Percentiles rank a stretch among this genome's conserved stretches.
Evolutionary conservation across 2,888 invertebrate species (phyloP).

Genomic region (Smittia aterrima): DNA sequence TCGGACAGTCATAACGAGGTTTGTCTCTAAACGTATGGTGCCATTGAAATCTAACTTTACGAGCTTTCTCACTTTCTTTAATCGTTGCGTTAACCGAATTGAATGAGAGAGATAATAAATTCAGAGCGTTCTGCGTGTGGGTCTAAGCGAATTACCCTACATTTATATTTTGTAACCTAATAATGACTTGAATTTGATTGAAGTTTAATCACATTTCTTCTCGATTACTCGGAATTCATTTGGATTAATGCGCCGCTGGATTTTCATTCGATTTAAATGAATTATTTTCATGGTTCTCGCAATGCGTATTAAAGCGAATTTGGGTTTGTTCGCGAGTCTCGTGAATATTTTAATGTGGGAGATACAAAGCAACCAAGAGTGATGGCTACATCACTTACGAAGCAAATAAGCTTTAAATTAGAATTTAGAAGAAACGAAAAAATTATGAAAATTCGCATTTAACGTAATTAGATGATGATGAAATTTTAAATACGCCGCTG

Average conservation of each 20-base stretch:
- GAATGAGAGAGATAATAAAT: neutral
- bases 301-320: neutral
- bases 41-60: slow-evolving; percentile 22
- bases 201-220: slow-evolving; percentile 20
- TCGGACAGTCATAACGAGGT: slow-evolving; percentile 10
- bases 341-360: too few species aligned
- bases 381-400: too few species aligned
- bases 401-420: too few species aligned
- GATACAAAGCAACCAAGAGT: too few species aligned
- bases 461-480: neutral
- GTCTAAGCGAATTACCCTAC: neutral
- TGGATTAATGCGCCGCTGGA: neutral
- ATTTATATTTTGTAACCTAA: slow-evolving; percentile 9
- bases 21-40: neutral
- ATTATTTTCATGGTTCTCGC: neutral
- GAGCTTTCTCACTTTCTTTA: slow-evolving; percentile 30
- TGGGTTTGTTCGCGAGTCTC: too few species aligned
- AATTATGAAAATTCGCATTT: neutral
- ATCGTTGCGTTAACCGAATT: neutral
- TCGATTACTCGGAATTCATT: neutral
- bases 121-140: neutral
- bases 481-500: neutral
- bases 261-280: neutral
- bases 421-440: too few species aligned
- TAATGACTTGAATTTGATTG: slow-evolving; percentile 23